Percentiles rank a stretch among this genome's conserved stretches.
phyloP scores from a whole-genome alignment of 2,797 vertebrate genomes.

The Leuciscus waleckii region DNA sequence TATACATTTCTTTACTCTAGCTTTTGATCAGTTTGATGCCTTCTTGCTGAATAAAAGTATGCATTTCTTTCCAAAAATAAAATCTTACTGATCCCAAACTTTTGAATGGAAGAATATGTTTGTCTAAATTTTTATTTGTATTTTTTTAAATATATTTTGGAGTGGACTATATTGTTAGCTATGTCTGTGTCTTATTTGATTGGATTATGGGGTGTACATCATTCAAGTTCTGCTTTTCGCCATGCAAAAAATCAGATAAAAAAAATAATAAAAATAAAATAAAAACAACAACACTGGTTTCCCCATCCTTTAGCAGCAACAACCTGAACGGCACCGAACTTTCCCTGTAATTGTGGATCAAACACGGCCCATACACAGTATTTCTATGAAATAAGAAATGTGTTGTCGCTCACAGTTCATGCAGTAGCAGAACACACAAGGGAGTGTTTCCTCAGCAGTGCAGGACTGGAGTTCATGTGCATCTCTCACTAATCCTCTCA shows the following conservation, averaged over 20 bases:
- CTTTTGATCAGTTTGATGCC: background rate
- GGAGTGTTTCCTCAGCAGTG: slow-evolving; percentile 1
- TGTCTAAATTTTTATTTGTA: background rate
- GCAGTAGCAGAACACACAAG: background rate
- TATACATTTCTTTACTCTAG: too few relatives aligned
- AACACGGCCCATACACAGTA: background rate
- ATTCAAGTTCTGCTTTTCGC: background rate
- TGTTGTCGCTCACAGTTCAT: too few relatives aligned
- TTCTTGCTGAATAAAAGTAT: background rate
- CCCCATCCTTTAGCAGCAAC: background rate
- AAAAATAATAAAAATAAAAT: background rate
- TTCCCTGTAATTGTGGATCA: background rate
- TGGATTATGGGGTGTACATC: background rate
- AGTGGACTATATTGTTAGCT: too few relatives aligned
- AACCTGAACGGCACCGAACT: background rate
- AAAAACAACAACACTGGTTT: background rate
- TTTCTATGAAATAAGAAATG: background rate
- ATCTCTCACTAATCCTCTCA: slow-evolving; percentile 10
- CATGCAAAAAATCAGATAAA: background rate
- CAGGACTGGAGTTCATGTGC: background rate
- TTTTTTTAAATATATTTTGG: too few relatives aligned
- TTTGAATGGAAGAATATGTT: background rate
- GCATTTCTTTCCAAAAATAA: background rate
- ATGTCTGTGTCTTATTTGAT: background rate
- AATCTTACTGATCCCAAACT: background rate